A percentile compares a stretch with the other conserved stretches of the same genome.
Evolutionary conservation across 2,888 invertebrate genomes (phyloP).

Genomic region (Sussaba pulchella): DNA sequence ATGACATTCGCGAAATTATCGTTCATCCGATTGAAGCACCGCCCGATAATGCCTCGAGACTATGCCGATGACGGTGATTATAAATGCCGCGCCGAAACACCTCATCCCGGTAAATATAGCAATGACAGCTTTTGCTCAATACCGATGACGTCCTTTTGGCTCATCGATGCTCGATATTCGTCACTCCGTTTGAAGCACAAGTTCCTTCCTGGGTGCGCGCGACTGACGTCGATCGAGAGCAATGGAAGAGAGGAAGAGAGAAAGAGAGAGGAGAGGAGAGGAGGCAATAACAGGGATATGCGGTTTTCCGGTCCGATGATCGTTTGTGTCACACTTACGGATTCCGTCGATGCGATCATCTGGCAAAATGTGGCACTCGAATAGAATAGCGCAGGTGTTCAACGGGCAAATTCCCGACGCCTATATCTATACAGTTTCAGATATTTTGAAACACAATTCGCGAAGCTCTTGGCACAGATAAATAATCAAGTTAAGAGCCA

Average conservation of each 20-base stretch:
- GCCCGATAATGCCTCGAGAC: constrained; percentile 58
- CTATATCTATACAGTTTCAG: background rate
- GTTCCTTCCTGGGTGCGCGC: background rate
- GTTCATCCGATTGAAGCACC: constrained; percentile 50
- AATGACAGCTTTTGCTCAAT: constrained; percentile 54
- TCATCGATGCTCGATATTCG: constrained; percentile 26
- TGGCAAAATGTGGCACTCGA: constrained; percentile 6
- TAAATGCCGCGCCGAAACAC: constrained; percentile 42
- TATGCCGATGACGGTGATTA: constrained; percentile 48
- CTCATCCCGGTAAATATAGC: constrained; percentile 58
- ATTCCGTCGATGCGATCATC: constrained; percentile 44
- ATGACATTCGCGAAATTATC: constrained; percentile 30
- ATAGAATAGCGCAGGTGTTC: constrained; percentile 29
- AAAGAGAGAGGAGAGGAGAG: background rate
- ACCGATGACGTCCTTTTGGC: constrained; percentile 48
- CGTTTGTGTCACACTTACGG: constrained; percentile 26
- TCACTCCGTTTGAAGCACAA: constrained; percentile 10
- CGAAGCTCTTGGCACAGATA: constrained; percentile 27
- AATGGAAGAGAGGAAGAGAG: background rate
- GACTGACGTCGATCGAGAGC: too few relatives aligned
- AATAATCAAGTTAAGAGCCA: constrained; percentile 5
- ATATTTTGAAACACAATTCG: constrained; percentile 23
- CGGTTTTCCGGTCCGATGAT: constrained; percentile 51
- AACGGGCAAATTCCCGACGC: background rate
- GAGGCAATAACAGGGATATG: background rate